Percentiles rank a stretch among this genome's conserved stretches.
phyloP scores from a whole-genome alignment of 2,797 vertebrate species.

The Carcharodon carcharias region DNA sequence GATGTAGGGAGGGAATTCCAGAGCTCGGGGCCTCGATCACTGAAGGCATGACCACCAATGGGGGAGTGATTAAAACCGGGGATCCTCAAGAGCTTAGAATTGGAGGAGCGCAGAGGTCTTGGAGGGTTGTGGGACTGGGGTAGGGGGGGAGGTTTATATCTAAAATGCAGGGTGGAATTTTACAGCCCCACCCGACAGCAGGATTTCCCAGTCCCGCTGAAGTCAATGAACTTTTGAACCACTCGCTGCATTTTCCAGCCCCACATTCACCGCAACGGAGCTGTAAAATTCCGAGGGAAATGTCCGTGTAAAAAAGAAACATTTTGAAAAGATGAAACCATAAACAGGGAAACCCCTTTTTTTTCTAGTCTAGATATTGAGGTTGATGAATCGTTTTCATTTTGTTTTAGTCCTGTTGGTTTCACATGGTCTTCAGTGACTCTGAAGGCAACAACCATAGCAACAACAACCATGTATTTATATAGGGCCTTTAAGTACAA shows the following conservation, averaged over 20 bases:
- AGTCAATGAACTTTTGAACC: too few relatives aligned
- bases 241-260: too few relatives aligned
- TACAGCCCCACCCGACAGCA: too few relatives aligned
- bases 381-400: not conserved
- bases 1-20: not conserved
- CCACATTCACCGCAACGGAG: too few relatives aligned
- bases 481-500: not conserved
- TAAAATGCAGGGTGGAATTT: too few relatives aligned
- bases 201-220: too few relatives aligned
- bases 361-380: not conserved
- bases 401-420: not conserved
- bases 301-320: too few relatives aligned
- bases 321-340: not conserved
- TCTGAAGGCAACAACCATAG: not conserved
- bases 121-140: too few relatives aligned
- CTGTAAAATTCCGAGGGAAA: too few relatives aligned
- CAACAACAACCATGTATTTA: not conserved
- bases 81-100: not conserved
- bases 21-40: not conserved
- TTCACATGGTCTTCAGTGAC: not conserved
- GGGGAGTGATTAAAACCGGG: not conserved
- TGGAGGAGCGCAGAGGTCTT: too few relatives aligned
- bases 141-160: too few relatives aligned
- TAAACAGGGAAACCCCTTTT: not conserved
- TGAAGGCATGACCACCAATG: not conserved